A percentile compares a stretch with the other conserved stretches of the same genome.
Conservation (phyloP, 1,140 invertebrate genomes). For the Homarus americanus region DNA sequence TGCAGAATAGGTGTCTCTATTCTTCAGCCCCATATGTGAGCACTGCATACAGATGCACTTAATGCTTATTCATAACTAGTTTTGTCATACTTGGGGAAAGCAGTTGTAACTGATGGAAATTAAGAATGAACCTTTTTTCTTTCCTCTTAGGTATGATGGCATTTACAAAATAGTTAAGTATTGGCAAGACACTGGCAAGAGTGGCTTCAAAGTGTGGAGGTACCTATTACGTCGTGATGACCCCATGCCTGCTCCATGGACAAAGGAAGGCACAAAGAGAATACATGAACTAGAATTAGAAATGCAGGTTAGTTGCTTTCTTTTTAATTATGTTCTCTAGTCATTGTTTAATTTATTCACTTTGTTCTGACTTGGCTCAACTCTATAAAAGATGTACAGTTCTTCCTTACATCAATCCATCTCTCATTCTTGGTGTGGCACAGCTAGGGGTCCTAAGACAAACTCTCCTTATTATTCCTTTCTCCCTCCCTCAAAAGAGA, state of each 20-base stretch:
- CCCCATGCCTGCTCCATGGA: slow-evolving; percentile 89
- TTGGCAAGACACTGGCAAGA: slow-evolving; percentile 88
- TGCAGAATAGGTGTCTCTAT: no score
- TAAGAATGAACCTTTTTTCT: slow-evolving; percentile 31
- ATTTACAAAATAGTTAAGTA: slow-evolving; percentile 92
- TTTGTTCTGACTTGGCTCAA: no score
- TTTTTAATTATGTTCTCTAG: background rate
- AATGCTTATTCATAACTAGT: no score
- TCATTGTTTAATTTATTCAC: background rate
- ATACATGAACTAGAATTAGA: slow-evolving; percentile 76
- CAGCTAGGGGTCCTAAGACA: no score
- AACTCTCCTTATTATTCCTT: no score
- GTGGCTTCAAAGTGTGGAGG: slow-evolving; percentile 90
- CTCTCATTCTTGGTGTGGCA: no score
- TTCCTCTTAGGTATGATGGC: slow-evolving; percentile 83
- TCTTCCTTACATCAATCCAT: no score
- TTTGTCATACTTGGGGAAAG: background rate
- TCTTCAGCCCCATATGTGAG: no score
- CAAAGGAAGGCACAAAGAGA: slow-evolving; percentile 83
- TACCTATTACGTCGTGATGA: slow-evolving; percentile 90
- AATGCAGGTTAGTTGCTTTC: slow-evolving; percentile 52
- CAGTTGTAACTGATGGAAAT: background rate
- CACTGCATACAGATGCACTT: no score
- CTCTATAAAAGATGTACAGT: no score
- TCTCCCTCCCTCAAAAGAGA: no score